Conservation (phyloP, 2,888 invertebrate species). For the Tipula vernalis region DNA sequence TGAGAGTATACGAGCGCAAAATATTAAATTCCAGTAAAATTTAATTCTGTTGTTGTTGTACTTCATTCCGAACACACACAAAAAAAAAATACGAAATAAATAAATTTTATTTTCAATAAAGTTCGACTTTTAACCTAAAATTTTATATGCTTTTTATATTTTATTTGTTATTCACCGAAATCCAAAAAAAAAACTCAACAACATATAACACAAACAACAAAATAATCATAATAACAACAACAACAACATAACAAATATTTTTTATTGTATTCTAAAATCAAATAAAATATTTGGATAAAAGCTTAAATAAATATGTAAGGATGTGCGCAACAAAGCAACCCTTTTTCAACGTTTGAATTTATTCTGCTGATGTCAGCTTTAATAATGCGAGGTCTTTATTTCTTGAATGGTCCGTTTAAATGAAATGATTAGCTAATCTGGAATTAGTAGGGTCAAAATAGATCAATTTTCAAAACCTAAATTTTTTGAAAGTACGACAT, state of each 20-base stretch:
- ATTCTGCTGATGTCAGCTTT: too few relatives aligned
- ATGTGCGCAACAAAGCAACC: too few relatives aligned
- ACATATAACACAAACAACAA: neutral
- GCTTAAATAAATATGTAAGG: neutral
- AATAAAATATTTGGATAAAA: conserved; percentile 4
- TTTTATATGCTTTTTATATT: neutral
- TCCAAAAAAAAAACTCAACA: neutral
- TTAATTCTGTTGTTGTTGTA: neutral
- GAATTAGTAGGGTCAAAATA: too few relatives aligned
- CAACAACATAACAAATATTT: neutral
- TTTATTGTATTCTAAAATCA: conserved; percentile 10
- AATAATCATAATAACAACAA: neutral
- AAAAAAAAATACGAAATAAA: neutral
- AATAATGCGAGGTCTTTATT: too few relatives aligned
- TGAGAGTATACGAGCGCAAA: neutral
- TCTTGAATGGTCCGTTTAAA: too few relatives aligned
- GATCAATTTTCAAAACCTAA: too few relatives aligned
- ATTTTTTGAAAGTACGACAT: too few relatives aligned
- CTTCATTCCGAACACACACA: neutral
- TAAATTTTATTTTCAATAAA: neutral
- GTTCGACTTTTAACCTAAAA: neutral
- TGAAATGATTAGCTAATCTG: too few relatives aligned
- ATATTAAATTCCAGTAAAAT: neutral
- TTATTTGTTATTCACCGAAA: neutral
- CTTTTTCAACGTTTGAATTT: too few relatives aligned